Evolutionary conservation across 1,140 invertebrate species (phyloP).

Genomic region (Lithobius niger): DNA sequence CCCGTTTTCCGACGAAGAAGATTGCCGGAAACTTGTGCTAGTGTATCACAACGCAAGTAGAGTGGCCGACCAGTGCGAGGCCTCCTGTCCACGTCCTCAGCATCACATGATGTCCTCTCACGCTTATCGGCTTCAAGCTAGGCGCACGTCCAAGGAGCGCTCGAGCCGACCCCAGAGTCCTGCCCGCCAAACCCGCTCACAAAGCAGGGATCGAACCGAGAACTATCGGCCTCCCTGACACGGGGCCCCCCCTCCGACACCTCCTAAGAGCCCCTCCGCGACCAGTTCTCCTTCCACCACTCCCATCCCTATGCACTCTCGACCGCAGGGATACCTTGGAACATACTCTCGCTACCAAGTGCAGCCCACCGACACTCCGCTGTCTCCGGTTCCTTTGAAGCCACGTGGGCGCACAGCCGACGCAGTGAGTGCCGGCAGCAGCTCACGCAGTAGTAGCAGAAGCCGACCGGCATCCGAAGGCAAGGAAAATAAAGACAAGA

Average conservation of each 20-base stretch:
- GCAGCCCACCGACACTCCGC: too few species aligned
- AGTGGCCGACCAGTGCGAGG: background rate
- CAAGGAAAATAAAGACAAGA: too few species aligned
- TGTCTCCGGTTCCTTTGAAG: too few species aligned
- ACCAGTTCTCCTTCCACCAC: background rate
- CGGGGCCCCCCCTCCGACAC: background rate
- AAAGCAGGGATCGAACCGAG: background rate
- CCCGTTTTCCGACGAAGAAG: constrained; percentile 57
- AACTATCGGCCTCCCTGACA: constrained; percentile 3
- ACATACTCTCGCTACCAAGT: constrained; percentile 1
- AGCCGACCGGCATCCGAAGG: too few species aligned
- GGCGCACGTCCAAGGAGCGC: background rate
- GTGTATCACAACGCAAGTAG: constrained; percentile 52
- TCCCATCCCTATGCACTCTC: background rate
- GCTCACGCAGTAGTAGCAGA: too few species aligned
- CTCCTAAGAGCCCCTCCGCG: background rate
- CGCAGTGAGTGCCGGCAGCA: background rate
- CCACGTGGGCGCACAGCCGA: background rate
- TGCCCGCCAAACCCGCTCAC: constrained; percentile 1
- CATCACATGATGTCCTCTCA: background rate
- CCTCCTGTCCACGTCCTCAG: background rate
- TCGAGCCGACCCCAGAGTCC: constrained; percentile 1
- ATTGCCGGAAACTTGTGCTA: constrained; percentile 57
- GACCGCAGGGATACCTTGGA: background rate
- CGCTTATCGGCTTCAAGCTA: background rate